These are phyloP conservation scores for Pantala flavescens DNA, from an alignment of 1,140 invertebrate species.

Conservation along the genomic window DNA sequence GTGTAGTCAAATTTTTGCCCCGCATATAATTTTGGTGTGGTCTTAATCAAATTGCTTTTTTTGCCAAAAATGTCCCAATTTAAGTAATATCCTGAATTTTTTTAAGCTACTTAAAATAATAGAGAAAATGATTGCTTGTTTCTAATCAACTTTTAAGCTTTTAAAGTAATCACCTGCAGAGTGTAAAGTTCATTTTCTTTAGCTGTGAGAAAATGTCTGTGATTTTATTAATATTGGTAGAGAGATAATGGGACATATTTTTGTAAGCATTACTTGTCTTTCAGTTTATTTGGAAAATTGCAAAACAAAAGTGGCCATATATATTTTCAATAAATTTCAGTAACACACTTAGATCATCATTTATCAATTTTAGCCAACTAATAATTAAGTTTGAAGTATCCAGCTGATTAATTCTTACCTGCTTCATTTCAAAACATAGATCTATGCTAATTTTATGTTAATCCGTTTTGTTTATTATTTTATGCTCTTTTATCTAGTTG, in stretches of 20 bases:
- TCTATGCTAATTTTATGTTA: too few relatives aligned
- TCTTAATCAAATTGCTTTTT: neutral
- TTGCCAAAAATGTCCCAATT: neutral
- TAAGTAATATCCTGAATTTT: neutral
- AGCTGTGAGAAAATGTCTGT: conserved; percentile 1
- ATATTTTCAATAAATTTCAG: neutral
- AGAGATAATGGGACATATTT: conserved; percentile 2
- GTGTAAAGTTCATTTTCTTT: neutral
- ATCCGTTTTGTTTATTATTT: too few relatives aligned
- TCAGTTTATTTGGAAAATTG: neutral
- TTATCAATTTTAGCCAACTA: neutral
- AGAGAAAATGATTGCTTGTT: too few relatives aligned
- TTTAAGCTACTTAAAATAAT: too few relatives aligned
- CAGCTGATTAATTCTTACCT: too few relatives aligned
- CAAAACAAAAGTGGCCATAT: neutral
- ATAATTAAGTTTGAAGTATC: too few relatives aligned
- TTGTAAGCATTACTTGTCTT: neutral
- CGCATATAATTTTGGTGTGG: conserved; percentile 1
- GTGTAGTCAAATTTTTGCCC: neutral
- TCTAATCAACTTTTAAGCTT: too few relatives aligned
- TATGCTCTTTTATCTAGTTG: too few relatives aligned
- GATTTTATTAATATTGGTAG: neutral
- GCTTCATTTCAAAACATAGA: too few relatives aligned
- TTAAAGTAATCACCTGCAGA: too few relatives aligned
- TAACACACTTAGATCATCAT: neutral